phyloP scores from a whole-genome alignment of 2,888 invertebrate genomes.

The Synanthedon formicaeformis region DNA sequence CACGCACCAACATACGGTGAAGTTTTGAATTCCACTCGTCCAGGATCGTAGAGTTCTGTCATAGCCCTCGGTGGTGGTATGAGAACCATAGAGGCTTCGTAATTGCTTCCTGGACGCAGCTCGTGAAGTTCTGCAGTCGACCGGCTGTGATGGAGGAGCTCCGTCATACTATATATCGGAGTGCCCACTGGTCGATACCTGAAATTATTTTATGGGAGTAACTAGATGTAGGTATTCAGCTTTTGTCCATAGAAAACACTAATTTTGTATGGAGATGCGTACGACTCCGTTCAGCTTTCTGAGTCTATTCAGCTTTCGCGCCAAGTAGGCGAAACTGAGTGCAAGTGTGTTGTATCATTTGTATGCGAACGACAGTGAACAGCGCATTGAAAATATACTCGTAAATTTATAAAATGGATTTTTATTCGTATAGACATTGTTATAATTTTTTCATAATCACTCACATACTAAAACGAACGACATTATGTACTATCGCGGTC shows the following conservation, averaged over 20 bases:
- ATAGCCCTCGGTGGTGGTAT: constrained; percentile 85
- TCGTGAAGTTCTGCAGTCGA: constrained; percentile 83
- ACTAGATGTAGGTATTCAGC: too few species aligned
- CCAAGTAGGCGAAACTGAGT: too few species aligned
- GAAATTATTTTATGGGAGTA: constrained; percentile 3
- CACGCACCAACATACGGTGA: constrained; percentile 74
- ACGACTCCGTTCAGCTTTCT: too few species aligned
- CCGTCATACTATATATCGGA: constrained; percentile 86
- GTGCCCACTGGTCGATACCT: constrained; percentile 86
- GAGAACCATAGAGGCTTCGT: constrained; percentile 86
- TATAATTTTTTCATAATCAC: not conserved
- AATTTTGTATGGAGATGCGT: too few species aligned
- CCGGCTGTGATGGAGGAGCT: constrained; percentile 84
- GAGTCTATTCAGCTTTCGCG: too few species aligned
- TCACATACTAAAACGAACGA: not conserved
- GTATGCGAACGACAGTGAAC: too few species aligned
- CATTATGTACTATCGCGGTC: too few species aligned
- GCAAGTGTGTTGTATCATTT: too few species aligned
- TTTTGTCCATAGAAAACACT: too few species aligned
- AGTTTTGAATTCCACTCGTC: constrained; percentile 78
- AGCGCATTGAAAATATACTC: too few species aligned
- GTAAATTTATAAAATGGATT: too few species aligned
- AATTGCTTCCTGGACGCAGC: constrained; percentile 80
- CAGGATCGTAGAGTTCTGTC: constrained; percentile 81
- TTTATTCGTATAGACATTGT: too few species aligned